Conservation (phyloP, 2,797 vertebrate species). For the Chaunax sp. region DNA sequence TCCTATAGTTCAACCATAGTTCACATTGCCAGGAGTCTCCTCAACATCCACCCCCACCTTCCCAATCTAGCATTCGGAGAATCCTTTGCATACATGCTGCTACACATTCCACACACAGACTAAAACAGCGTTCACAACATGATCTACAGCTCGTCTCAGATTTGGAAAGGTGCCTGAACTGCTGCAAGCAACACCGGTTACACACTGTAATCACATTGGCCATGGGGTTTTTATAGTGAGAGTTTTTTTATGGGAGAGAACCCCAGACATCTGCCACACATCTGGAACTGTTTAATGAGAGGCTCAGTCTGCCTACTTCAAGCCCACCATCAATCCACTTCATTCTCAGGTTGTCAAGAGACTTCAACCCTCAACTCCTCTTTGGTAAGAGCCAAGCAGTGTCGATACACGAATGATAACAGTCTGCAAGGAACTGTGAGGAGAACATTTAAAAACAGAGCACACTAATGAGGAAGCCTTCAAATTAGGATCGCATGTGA, state of each 20-base stretch:
- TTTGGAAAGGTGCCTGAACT: constrained; percentile 44
- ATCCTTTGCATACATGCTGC: constrained; percentile 50
- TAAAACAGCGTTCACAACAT: constrained; percentile 26
- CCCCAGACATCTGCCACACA: constrained; percentile 75
- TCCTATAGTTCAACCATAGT: constrained; percentile 70
- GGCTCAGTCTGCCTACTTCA: constrained; percentile 48
- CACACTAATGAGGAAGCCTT: constrained; percentile 40
- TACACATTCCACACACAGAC: constrained; percentile 46
- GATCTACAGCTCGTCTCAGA: constrained; percentile 25
- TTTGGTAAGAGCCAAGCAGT: constrained; percentile 38
- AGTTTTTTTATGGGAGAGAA: constrained; percentile 31
- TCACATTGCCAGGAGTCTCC: constrained; percentile 61
- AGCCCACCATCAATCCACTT: constrained; percentile 44
- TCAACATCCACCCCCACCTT: constrained; percentile 24
- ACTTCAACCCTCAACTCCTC: constrained; percentile 39
- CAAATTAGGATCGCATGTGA: constrained; percentile 38
- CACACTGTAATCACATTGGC: constrained; percentile 32
- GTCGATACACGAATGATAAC: constrained; percentile 36
- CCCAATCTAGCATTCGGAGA: constrained; percentile 29
- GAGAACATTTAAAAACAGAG: constrained; percentile 12
- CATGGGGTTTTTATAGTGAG: constrained; percentile 16
- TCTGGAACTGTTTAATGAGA: constrained; percentile 79
- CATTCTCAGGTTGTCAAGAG: constrained; percentile 40
- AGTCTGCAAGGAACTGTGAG: constrained; percentile 14
- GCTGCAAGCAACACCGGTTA: constrained; percentile 29